These are phyloP conservation scores for Sabatieria punctata DNA, from an alignment of 2,888 invertebrate species.

Conservation along the genomic window DNA sequence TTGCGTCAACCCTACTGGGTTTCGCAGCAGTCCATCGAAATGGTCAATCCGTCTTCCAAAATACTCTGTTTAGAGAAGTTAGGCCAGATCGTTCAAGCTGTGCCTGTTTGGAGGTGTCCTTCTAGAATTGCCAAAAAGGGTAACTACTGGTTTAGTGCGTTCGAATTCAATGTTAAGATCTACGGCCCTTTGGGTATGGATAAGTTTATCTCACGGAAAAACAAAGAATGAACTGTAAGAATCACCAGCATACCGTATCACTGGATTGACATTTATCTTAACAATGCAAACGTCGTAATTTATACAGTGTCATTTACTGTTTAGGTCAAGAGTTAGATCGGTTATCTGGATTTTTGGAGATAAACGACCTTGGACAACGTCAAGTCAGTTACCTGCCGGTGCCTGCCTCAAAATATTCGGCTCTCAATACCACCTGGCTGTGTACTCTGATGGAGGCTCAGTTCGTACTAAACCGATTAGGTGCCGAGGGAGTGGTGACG, in stretches of 20 bases:
- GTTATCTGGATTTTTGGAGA: constrained; percentile 38
- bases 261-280: too few species aligned
- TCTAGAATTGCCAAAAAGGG: constrained; percentile 26
- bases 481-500: constrained; percentile 40
- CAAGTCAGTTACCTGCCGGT: constrained; percentile 42
- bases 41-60: neutral
- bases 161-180: too few species aligned
- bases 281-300: too few species aligned
- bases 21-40: neutral
- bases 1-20: constrained; percentile 7
- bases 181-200: too few species aligned
- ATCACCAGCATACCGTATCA: too few species aligned
- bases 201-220: too few species aligned
- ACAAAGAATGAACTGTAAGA: too few species aligned
- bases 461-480: constrained; percentile 35
- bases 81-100: constrained; percentile 27
- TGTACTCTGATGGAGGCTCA: constrained; percentile 35
- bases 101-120: constrained; percentile 30
- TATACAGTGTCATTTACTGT: too few species aligned
- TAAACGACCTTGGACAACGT: constrained; percentile 39
- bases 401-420: constrained; percentile 34
- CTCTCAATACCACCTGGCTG: constrained; percentile 38
- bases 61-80: constrained; percentile 23
- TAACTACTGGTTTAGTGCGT: too few species aligned
- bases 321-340: too few species aligned